Percentiles rank a stretch among this genome's conserved stretches.
Conservation (phyloP, 2,888 invertebrate species). For the Furcula furcula region DNA sequence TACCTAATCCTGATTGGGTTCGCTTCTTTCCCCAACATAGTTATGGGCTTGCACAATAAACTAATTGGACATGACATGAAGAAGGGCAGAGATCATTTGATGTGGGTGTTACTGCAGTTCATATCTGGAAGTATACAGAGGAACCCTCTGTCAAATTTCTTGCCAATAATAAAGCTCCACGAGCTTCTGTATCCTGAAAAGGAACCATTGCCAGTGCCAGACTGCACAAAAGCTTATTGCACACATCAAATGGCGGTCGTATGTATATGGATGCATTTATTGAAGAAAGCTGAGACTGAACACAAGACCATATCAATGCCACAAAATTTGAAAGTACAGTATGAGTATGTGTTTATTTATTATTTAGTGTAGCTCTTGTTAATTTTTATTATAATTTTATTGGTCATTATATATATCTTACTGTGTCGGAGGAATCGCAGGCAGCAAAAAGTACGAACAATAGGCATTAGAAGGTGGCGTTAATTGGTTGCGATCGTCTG, state of each 20-base stretch:
- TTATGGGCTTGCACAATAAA: slow-evolving; percentile 93
- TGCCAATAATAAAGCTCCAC: slow-evolving; percentile 94
- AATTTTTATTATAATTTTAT: background rate
- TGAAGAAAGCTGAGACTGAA: slow-evolving; percentile 95
- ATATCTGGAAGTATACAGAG: slow-evolving; percentile 98
- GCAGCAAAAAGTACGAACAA: too few relatives aligned
- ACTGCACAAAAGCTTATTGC: slow-evolving; percentile 91
- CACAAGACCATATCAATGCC: slow-evolving; percentile 91
- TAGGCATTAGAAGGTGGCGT: too few relatives aligned
- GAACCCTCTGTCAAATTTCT: slow-evolving; percentile 93
- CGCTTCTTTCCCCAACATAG: slow-evolving; percentile 95
- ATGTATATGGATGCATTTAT: slow-evolving; percentile 97
- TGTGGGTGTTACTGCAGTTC: slow-evolving; percentile 99
- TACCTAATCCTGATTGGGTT: slow-evolving; percentile 97
- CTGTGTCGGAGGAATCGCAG: too few relatives aligned
- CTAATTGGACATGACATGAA: slow-evolving; percentile 89
- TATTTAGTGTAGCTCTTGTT: background rate
- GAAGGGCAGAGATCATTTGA: slow-evolving; percentile 97
- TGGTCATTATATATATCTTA: too few relatives aligned
- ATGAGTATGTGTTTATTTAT: slow-evolving; percentile 84
- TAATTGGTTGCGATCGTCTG: too few relatives aligned
- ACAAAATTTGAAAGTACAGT: slow-evolving; percentile 89
- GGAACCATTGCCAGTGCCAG: slow-evolving; percentile 94
- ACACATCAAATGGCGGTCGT: slow-evolving; percentile 96
- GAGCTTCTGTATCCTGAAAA: slow-evolving; percentile 96